Evolutionary conservation across 2,888 invertebrate species (phyloP).

Genomic region (Theretra japonica): DNA sequence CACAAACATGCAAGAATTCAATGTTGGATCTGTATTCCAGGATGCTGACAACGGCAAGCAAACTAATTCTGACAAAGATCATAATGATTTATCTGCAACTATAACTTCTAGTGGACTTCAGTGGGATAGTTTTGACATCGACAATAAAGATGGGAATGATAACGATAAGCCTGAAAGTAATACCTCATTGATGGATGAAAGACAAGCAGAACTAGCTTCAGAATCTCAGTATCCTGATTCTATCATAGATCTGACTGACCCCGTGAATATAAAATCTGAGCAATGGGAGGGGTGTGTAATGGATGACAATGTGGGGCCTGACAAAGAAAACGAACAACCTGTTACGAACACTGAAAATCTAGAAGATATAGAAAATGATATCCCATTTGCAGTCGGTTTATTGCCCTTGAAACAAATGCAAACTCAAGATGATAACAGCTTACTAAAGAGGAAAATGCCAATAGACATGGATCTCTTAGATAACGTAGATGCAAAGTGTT

Average conservation of each 20-base stretch:
- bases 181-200: constrained; percentile 33
- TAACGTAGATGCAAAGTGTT: constrained; percentile 71
- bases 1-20: constrained; percentile 49
- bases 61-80: constrained; percentile 36
- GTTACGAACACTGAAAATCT: constrained; percentile 42
- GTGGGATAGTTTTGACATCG: constrained; percentile 58
- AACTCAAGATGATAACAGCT: constrained; percentile 54
- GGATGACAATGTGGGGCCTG: constrained; percentile 47
- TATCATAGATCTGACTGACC: constrained; percentile 60
- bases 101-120: constrained; percentile 40
- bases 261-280: constrained; percentile 51
- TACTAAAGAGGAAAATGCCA: constrained; percentile 64
- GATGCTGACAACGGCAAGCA: constrained; percentile 45
- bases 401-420: constrained; percentile 70
- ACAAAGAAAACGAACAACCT: constrained; percentile 59
- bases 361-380: constrained; percentile 62
- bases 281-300: constrained; percentile 54
- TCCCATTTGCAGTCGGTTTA: constrained; percentile 78
- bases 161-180: constrained; percentile 36
- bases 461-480: constrained; percentile 58
- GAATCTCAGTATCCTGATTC: constrained; percentile 50
- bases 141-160: constrained; percentile 43
- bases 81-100: constrained; percentile 31
- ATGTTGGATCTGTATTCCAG: constrained; percentile 42
- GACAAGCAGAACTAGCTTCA: constrained; percentile 34